These are phyloP conservation scores for Pectinophora gossypiella DNA, from an alignment of 1,140 invertebrate genomes.

Conservation along the genomic window DNA sequence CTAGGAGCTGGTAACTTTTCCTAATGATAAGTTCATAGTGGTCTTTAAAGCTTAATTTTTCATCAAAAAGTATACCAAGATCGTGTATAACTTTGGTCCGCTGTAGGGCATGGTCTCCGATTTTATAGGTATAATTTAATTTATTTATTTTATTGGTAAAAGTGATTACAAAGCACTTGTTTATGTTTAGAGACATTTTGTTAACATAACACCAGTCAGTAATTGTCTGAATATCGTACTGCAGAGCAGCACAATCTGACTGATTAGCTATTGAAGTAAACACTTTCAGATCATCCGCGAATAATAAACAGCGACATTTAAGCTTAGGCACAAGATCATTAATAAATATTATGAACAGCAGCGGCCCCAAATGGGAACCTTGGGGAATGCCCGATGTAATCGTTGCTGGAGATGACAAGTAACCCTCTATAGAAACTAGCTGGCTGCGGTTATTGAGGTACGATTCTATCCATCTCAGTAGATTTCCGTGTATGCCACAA, in stretches of 20 bases:
- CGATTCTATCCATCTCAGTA: slow-evolving; percentile 1
- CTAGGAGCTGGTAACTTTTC: neutral
- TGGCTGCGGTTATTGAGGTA: slow-evolving; percentile 2
- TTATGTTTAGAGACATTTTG: neutral
- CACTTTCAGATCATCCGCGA: no score
- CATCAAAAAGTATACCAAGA: neutral
- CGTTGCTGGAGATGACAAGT: neutral
- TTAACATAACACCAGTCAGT: neutral
- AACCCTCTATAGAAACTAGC: neutral
- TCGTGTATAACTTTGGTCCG: neutral
- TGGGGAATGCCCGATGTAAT: neutral
- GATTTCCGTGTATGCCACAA: neutral
- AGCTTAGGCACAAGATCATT: neutral
- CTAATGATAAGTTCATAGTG: neutral
- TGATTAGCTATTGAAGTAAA: neutral
- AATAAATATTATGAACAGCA: neutral
- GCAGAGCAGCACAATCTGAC: neutral
- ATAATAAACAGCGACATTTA: neutral
- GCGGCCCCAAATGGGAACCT: slow-evolving; percentile 2
- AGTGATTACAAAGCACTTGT: neutral
- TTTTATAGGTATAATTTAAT: neutral
- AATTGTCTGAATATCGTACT: neutral
- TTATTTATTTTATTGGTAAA: neutral
- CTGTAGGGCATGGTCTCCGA: neutral
- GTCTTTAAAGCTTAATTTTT: neutral